Conservation (phyloP, 2,113 vertebrate genomes). For the Dissostichus mawsoni region DNA sequence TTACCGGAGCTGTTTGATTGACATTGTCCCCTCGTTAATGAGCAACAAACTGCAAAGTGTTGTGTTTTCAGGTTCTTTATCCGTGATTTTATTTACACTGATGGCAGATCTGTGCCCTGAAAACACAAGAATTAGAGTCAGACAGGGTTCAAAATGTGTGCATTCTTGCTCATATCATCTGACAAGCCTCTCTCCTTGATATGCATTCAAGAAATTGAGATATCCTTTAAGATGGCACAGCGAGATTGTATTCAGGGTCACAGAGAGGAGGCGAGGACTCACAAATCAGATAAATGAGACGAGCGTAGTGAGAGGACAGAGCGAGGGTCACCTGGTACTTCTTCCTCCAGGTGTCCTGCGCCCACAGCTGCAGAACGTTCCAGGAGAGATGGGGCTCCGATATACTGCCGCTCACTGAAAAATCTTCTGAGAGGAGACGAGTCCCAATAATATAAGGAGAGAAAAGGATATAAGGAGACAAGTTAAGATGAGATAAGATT, state of each 20-base stretch:
- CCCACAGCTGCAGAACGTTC: constrained; percentile 55
- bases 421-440: constrained; percentile 25
- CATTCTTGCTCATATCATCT: too few relatives aligned
- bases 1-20: not conserved
- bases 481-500: too few relatives aligned
- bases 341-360: constrained; percentile 48
- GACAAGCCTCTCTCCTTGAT: too few relatives aligned
- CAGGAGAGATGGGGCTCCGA: constrained; percentile 50
- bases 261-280: too few relatives aligned
- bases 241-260: too few relatives aligned
- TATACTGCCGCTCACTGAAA: constrained; percentile 6
- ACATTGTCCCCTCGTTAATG: not conserved
- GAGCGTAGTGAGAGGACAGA: not conserved
- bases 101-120: constrained; percentile 41
- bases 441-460: too few relatives aligned
- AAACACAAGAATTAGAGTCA: not conserved
- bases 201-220: too few relatives aligned
- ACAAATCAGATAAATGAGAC: not conserved
- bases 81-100: constrained; percentile 17
- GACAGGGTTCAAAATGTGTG: not conserved
- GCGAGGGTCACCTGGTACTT: constrained; percentile 73
- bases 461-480: too few relatives aligned
- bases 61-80: constrained; percentile 8
- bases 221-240: too few relatives aligned
- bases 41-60: not conserved